Percentiles rank a stretch among this genome's conserved stretches.
Evolutionary conservation across 2,888 invertebrate species (phyloP).

Genomic region (Drosophila formosana): DNA sequence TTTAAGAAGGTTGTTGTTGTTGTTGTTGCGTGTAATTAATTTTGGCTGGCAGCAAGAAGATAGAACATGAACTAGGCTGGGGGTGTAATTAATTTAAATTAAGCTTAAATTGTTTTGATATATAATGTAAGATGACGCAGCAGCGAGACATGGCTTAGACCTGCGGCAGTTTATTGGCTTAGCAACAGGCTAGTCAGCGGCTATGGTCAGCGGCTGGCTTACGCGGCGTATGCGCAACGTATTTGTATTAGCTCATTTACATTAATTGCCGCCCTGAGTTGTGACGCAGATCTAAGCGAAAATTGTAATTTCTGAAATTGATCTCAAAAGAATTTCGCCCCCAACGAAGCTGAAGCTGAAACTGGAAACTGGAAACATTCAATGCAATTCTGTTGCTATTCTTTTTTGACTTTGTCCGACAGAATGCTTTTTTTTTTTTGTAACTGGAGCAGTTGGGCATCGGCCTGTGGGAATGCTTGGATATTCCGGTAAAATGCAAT

Average conservation of each 20-base stretch:
- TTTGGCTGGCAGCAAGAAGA: slow-evolving; percentile 49
- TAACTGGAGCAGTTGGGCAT: slow-evolving; percentile 10
- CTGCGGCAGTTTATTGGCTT: slow-evolving; percentile 3
- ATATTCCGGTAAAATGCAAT: slow-evolving; percentile 1
- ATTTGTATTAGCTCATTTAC: slow-evolving; percentile 32
- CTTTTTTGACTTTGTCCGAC: slow-evolving; percentile 5
- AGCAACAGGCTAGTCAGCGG: slow-evolving; percentile 10
- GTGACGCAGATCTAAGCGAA: background rate
- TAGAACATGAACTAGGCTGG: slow-evolving; percentile 28
- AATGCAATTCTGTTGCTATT: background rate
- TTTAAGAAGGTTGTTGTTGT: slow-evolving; percentile 1
- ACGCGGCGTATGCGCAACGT: slow-evolving; percentile 47
- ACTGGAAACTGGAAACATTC: slow-evolving; percentile 1
- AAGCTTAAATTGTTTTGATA: slow-evolving; percentile 69
- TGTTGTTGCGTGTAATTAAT: slow-evolving; percentile 68
- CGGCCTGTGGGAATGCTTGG: slow-evolving; percentile 22
- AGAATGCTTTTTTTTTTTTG: too few relatives aligned
- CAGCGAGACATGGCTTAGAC: slow-evolving; percentile 10
- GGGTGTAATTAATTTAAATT: slow-evolving; percentile 71
- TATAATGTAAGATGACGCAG: slow-evolving; percentile 32
- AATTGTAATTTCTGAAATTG: slow-evolving; percentile 34
- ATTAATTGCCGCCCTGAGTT: slow-evolving; percentile 30
- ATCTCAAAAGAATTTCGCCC: slow-evolving; percentile 21
- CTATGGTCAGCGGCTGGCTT: background rate
- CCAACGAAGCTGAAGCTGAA: slow-evolving; percentile 8